Evolutionary conservation across 2,797 vertebrate species (phyloP).

Genomic region (Cyprinodon diabolis): DNA sequence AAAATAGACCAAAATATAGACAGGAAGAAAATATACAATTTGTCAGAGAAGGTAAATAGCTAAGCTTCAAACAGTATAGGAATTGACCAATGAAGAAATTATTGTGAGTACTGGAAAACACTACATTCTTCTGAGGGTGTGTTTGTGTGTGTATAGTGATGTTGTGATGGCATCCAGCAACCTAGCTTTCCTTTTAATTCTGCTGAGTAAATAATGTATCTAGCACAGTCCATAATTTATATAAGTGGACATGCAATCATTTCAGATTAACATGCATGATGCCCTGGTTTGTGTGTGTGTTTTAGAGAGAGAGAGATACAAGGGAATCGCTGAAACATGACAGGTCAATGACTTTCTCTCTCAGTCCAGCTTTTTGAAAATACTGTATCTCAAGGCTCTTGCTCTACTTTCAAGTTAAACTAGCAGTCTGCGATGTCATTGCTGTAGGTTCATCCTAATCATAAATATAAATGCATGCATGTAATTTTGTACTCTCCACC

Average conservation of each 20-base stretch:
- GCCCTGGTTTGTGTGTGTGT: slow-evolving; percentile 41
- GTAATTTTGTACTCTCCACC: too few species aligned
- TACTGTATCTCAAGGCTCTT: slow-evolving; percentile 18
- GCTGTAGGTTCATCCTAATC: not conserved
- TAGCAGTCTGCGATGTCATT: not conserved
- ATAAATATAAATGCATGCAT: not conserved
- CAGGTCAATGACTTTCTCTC: slow-evolving; percentile 64
- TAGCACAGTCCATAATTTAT: slow-evolving; percentile 79
- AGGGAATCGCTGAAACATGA: slow-evolving; percentile 58
- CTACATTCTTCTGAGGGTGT: slow-evolving; percentile 13
- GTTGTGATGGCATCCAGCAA: slow-evolving; percentile 63
- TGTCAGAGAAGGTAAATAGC: not conserved
- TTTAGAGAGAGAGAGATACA: slow-evolving; percentile 19
- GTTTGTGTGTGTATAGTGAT: slow-evolving; percentile 49
- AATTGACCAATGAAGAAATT: not conserved
- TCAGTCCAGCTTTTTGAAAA: slow-evolving; percentile 38
- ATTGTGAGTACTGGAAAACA: not conserved
- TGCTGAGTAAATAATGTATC: slow-evolving; percentile 80
- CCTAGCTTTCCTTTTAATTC: slow-evolving; percentile 78
- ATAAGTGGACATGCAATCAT: slow-evolving; percentile 86
- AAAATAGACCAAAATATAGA: not conserved
- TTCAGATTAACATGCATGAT: slow-evolving; percentile 79
- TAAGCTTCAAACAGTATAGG: not conserved
- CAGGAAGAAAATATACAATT: not conserved
- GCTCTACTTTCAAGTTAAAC: slow-evolving; percentile 17